Evolutionary conservation across 1,140 invertebrate species (phyloP).

Genomic region (Plutomurus gul): DNA sequence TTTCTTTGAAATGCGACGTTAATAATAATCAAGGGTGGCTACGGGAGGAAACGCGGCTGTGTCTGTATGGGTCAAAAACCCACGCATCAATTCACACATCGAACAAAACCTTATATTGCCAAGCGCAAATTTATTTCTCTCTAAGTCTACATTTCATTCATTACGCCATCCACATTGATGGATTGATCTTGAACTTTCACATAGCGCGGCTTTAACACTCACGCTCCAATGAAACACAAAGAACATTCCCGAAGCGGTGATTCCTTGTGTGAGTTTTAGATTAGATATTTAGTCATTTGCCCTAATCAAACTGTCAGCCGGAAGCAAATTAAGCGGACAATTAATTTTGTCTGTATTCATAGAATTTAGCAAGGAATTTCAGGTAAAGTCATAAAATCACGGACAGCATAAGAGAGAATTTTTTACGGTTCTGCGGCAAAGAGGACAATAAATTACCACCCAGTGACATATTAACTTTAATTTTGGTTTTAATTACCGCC

Average conservation of each 20-base stretch:
- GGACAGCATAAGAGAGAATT: background rate
- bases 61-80: too few relatives aligned
- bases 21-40: too few relatives aligned
- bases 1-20: too few relatives aligned
- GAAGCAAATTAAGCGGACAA: conserved; percentile 10
- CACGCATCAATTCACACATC: too few relatives aligned
- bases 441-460: background rate
- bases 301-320: conserved; percentile 10
- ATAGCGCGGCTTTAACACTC: conserved; percentile 16
- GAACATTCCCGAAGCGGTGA: background rate
- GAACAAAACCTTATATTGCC: too few relatives aligned
- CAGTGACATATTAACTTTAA: too few relatives aligned
- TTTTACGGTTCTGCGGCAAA: too few relatives aligned
- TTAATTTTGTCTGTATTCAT: background rate
- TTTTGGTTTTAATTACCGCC: too few relatives aligned
- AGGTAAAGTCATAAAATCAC: conserved; percentile 1
- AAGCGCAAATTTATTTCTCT: background rate
- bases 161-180: conserved; percentile 32
- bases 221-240: background rate
- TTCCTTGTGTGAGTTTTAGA: background rate
- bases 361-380: background rate
- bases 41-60: too few relatives aligned
- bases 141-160: conserved; percentile 19
- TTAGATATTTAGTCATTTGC: conserved; percentile 18
- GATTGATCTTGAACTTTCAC: conserved; percentile 11